A percentile compares a stretch with the other conserved stretches of the same genome.
phyloP scores from a whole-genome alignment of 2,888 invertebrate genomes.

The Cheilosia urbana region DNA sequence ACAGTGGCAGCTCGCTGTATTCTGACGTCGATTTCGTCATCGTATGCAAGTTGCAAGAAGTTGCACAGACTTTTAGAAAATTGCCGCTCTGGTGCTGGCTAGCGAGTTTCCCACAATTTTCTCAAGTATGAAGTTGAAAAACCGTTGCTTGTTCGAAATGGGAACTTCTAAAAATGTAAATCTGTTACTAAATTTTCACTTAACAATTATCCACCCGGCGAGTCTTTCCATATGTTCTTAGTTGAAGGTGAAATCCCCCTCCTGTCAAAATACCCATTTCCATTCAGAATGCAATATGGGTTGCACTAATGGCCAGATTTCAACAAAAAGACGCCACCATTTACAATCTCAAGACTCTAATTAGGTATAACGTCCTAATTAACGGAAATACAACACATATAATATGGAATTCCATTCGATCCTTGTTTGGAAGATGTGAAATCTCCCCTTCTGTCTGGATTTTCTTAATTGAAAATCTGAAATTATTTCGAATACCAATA shows the following conservation, averaged over 20 bases:
- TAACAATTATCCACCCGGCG: not conserved
- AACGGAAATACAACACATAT: conserved; percentile 59
- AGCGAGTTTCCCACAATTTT: too few relatives aligned
- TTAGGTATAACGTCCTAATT: conserved; percentile 73
- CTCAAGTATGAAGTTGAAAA: too few relatives aligned
- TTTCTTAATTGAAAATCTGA: conserved; percentile 61
- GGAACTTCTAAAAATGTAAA: too few relatives aligned
- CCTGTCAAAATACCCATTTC: conserved; percentile 10
- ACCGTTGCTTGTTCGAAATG: too few relatives aligned
- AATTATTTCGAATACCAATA: conserved; percentile 41
- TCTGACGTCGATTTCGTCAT: too few relatives aligned
- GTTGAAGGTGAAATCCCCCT: not conserved
- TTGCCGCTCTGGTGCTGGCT: too few relatives aligned
- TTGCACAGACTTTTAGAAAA: too few relatives aligned
- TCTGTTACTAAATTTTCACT: not conserved
- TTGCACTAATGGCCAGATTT: conserved; percentile 42
- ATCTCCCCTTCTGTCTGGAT: conserved; percentile 24
- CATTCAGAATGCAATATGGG: conserved; percentile 45
- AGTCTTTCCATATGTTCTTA: conserved; percentile 5
- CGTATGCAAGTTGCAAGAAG: too few relatives aligned
- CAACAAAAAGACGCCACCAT: conserved; percentile 26
- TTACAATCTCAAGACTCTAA: conserved; percentile 55
- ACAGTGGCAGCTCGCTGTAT: too few relatives aligned
- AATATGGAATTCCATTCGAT: conserved; percentile 64
- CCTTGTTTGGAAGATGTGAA: conserved; percentile 63